Evolutionary conservation across 2,113 vertebrate genomes (phyloP).

Genomic region (Menidia beryllina): DNA sequence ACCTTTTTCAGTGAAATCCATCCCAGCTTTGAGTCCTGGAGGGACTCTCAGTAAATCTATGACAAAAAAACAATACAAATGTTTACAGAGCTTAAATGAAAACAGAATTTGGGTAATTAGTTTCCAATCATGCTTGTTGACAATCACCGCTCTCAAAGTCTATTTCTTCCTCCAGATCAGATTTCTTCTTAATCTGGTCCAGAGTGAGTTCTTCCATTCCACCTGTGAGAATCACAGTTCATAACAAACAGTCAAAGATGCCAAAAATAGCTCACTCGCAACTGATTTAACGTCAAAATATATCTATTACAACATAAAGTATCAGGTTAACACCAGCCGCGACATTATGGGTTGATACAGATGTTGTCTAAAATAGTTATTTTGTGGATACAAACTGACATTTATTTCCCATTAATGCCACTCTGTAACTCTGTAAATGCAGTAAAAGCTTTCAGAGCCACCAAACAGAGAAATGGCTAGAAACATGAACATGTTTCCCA

Average conservation of each 20-base stretch:
- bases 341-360: too few species aligned
- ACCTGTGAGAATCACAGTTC: conserved; percentile 66
- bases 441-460: too few species aligned
- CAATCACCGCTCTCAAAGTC: conserved; percentile 89
- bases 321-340: too few species aligned
- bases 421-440: too few species aligned
- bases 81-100: background rate
- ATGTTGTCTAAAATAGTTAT: too few species aligned
- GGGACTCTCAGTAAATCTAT: conserved; percentile 87
- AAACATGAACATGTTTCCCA: too few species aligned
- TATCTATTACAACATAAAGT: background rate
- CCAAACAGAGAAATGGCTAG: too few species aligned
- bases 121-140: background rate
- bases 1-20: conserved; percentile 88
- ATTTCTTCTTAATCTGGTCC: conserved; percentile 84
- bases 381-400: too few species aligned
- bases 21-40: conserved; percentile 87
- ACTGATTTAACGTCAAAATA: background rate
- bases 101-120: background rate
- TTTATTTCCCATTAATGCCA: too few species aligned
- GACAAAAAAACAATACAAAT: background rate
- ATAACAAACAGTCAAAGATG: background rate
- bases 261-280: background rate
- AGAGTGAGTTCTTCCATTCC: conserved; percentile 92
- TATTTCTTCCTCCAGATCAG: conserved; percentile 85